phyloP scores from a whole-genome alignment of 2,797 vertebrate species.

The Champsocephalus esox region DNA sequence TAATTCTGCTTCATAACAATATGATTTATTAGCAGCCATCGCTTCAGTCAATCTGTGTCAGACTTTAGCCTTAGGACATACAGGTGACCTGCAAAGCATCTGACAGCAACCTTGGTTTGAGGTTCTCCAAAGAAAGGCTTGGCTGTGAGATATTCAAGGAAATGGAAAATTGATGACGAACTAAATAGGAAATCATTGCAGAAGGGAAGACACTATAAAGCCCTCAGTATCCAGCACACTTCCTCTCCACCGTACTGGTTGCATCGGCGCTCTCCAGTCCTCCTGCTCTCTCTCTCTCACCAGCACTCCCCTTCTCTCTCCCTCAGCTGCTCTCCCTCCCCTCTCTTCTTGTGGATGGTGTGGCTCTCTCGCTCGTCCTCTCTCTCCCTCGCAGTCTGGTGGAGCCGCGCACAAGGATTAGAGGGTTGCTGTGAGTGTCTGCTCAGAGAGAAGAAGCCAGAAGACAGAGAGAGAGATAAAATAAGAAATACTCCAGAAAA shows the following conservation, averaged over 20 bases:
- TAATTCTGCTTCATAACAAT: neutral
- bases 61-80: neutral
- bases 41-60: neutral
- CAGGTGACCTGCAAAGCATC: constrained; percentile 2
- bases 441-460: constrained; percentile 73
- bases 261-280: constrained; percentile 64
- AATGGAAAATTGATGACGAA: constrained; percentile 30
- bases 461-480: constrained; percentile 53
- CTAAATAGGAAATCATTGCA: constrained; percentile 17
- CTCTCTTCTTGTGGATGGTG: constrained; percentile 78
- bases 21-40: neutral
- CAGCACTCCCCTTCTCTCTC: constrained; percentile 54
- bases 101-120: neutral
- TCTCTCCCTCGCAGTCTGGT: constrained; percentile 80
- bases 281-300: constrained; percentile 57
- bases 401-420: constrained; percentile 80
- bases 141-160: neutral
- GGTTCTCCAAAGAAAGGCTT: neutral
- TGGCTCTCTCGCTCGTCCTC: constrained; percentile 58
- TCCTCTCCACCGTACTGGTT: constrained; percentile 57
- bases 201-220: constrained; percentile 61
- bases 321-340: constrained; percentile 81
- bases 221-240: constrained; percentile 34
- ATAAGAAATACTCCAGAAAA: constrained; percentile 23
- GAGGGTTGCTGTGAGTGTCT: constrained; percentile 79